Percentiles rank a stretch among this genome's conserved stretches.
These are phyloP conservation scores for Cybosia mesomella DNA, from an alignment of 2,888 invertebrate species.

Conservation along the genomic window DNA sequence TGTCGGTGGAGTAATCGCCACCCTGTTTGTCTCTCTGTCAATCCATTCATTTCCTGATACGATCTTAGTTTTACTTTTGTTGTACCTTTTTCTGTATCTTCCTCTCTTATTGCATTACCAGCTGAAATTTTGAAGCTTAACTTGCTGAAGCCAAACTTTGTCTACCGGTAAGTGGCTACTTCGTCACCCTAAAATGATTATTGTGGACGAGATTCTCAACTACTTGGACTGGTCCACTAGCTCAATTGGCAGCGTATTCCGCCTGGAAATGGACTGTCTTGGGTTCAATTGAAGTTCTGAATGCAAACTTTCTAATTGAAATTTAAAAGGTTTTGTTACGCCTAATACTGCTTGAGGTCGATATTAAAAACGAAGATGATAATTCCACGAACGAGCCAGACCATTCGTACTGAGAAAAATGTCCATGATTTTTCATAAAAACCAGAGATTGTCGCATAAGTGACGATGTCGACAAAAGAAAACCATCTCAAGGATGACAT, in stretches of 20 bases:
- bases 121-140: too few species aligned
- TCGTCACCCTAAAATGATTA: too few species aligned
- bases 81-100: background rate
- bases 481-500: constrained; percentile 11
- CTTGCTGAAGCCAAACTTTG: too few species aligned
- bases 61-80: background rate
- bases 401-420: background rate
- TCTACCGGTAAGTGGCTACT: background rate
- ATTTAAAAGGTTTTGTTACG: background rate
- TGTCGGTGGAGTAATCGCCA: background rate
- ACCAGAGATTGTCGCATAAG: constrained; percentile 4
- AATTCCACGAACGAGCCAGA: background rate
- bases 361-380: background rate
- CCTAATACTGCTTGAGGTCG: background rate
- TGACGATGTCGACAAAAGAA: constrained; percentile 8
- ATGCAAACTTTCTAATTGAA: too few species aligned
- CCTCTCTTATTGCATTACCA: background rate
- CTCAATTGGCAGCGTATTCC: too few species aligned
- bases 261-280: too few species aligned
- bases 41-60: background rate
- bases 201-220: background rate
- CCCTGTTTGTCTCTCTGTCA: background rate
- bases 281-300: too few species aligned
- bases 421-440: background rate
- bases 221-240: background rate